Conservation (phyloP, 2,888 invertebrate genomes). For the Mechanitis mazaeus region DNA sequence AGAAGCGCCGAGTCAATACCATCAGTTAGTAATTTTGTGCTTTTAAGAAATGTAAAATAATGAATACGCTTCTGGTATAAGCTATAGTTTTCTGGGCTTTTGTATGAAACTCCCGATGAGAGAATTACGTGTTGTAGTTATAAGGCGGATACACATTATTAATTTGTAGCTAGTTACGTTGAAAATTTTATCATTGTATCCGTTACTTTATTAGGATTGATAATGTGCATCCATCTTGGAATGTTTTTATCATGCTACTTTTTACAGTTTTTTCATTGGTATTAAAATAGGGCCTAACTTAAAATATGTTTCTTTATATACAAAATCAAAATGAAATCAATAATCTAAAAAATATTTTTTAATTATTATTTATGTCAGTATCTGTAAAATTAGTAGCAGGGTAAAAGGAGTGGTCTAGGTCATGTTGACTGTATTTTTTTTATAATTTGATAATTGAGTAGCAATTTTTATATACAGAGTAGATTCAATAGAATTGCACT, state of each 20-base stretch:
- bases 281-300: slow-evolving; percentile 16
- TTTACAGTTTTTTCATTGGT: slow-evolving; percentile 13
- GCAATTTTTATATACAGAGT: slow-evolving; percentile 44
- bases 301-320: slow-evolving; percentile 7
- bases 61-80: slow-evolving; percentile 53
- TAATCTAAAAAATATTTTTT: slow-evolving; percentile 7
- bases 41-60: slow-evolving; percentile 54
- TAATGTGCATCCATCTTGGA: slow-evolving; percentile 15
- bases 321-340: slow-evolving; percentile 6
- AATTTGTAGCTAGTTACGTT: neutral
- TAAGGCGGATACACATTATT: slow-evolving; percentile 13
- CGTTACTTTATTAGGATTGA: no score
- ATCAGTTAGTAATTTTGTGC: slow-evolving; percentile 39
- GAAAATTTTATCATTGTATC: no score
- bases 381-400: slow-evolving; percentile 12
- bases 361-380: neutral
- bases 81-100: slow-evolving; percentile 53
- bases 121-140: slow-evolving; percentile 48
- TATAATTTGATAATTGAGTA: slow-evolving; percentile 51
- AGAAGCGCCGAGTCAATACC: slow-evolving; percentile 39
- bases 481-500: slow-evolving; percentile 26
- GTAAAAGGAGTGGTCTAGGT: slow-evolving; percentile 33
- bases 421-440: slow-evolving; percentile 45
- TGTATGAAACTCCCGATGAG: slow-evolving; percentile 49
- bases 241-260: slow-evolving; percentile 14